These are phyloP conservation scores for Kryptolebias marmoratus DNA, from an alignment of 2,113 vertebrate genomes.

Conservation along the genomic window DNA sequence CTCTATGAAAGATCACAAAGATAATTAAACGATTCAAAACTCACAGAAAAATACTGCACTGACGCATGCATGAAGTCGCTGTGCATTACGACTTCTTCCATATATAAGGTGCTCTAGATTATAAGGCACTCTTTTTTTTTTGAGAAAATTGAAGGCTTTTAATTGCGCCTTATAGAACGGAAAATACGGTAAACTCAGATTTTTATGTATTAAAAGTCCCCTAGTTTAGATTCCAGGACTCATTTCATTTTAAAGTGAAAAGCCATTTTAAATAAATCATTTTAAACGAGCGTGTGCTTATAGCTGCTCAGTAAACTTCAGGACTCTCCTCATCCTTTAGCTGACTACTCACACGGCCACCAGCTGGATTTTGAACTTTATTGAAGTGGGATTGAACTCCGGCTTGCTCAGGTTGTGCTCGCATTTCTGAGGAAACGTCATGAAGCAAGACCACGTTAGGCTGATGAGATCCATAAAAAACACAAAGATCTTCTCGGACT, in stretches of 20 bases:
- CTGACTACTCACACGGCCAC: slow-evolving; percentile 93
- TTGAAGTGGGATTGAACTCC: slow-evolving; percentile 98
- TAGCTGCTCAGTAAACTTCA: not conserved
- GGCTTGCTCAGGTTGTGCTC: slow-evolving; percentile 99
- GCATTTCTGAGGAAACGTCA: slow-evolving; percentile 86
- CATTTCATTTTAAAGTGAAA: not conserved
- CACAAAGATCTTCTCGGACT: not conserved
- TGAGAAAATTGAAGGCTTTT: no score
- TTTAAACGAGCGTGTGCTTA: not conserved
- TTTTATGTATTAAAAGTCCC: not conserved
- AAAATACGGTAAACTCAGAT: no score
- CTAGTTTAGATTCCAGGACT: not conserved
- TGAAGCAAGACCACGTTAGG: not conserved
- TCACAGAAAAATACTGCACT: no score
- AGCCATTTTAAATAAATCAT: not conserved
- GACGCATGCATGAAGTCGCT: no score
- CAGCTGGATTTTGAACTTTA: slow-evolving; percentile 99
- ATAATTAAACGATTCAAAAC: no score
- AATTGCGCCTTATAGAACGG: no score
- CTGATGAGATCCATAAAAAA: slow-evolving; percentile 1
- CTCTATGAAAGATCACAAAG: no score
- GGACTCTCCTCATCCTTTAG: not conserved
- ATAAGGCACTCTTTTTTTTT: no score
- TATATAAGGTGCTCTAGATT: no score
- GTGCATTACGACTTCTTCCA: no score